Evolutionary conservation across 2,888 invertebrate genomes (phyloP).

Genomic region (Hedya salicella): DNA sequence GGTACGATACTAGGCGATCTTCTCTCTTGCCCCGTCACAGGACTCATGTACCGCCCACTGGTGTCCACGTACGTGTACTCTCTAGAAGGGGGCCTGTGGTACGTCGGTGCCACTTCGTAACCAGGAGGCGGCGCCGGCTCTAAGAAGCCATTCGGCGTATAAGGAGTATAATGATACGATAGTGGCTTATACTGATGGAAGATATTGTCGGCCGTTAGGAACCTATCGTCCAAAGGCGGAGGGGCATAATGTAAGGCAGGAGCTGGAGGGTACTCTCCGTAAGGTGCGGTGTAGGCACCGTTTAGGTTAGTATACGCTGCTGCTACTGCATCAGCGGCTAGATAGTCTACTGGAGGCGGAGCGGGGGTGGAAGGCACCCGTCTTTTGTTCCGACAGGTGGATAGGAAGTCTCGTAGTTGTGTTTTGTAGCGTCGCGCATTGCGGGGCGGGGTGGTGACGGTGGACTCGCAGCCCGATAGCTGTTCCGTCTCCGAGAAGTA

Average conservation of each 20-base stretch:
- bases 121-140: conserved; percentile 88
- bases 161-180: conserved; percentile 91
- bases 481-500: conserved; percentile 96
- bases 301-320: conserved; percentile 92
- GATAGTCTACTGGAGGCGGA: conserved; percentile 88
- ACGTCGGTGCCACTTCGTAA: conserved; percentile 86
- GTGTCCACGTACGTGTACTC: conserved; percentile 86
- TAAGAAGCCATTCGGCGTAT: conserved; percentile 93
- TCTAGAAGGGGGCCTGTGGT: conserved; percentile 86
- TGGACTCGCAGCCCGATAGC: conserved; percentile 86
- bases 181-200: conserved; percentile 96
- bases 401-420: conserved; percentile 95
- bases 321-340: conserved; percentile 88
- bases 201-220: conserved; percentile 93
- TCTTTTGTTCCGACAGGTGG: conserved; percentile 95
- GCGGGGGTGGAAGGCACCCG: conserved; percentile 85
- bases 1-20: conserved; percentile 86
- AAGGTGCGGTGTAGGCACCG: conserved; percentile 92
- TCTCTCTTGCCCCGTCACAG: conserved; percentile 86
- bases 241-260: conserved; percentile 89
- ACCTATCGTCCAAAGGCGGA: conserved; percentile 86
- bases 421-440: conserved; percentile 97
- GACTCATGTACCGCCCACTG: conserved; percentile 85
- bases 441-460: conserved; percentile 89
- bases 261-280: conserved; percentile 89